These are phyloP conservation scores for Caenorhabditis doughertyi DNA, from an alignment of 2,888 invertebrate genomes.

Conservation along the genomic window DNA sequence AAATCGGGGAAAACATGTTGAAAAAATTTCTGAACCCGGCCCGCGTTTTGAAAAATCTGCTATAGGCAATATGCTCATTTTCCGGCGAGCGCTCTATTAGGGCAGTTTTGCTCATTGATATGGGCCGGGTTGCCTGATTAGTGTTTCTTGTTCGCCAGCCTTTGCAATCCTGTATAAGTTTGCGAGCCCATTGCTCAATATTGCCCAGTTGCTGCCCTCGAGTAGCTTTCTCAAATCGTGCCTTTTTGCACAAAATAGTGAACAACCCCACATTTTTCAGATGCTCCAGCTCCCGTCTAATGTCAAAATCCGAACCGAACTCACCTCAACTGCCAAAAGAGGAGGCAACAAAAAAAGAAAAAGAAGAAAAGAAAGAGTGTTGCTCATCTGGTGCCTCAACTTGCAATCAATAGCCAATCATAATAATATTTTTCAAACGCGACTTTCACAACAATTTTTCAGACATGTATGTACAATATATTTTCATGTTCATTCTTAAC, in stretches of 20 bases:
- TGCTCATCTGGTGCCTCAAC: constrained; percentile 26
- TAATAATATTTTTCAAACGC: not conserved
- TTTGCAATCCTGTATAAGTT: too few species aligned
- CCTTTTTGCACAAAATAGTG: too few species aligned
- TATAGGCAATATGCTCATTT: too few species aligned
- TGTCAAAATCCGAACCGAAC: constrained; percentile 61
- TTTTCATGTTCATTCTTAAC: constrained; percentile 1
- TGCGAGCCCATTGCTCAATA: too few species aligned
- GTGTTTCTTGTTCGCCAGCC: too few species aligned
- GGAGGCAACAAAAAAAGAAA: constrained; percentile 7
- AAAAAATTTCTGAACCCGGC: constrained; percentile 10
- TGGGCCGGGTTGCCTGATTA: too few species aligned
- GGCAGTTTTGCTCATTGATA: too few species aligned
- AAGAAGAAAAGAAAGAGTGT: constrained; percentile 31
- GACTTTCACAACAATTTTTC: not conserved
- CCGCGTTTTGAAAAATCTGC: too few species aligned
- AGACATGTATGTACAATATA: constrained; percentile 42
- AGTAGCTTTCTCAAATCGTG: not conserved
- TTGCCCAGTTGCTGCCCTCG: too few species aligned
- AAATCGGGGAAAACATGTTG: not conserved
- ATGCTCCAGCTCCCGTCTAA: constrained; percentile 70
- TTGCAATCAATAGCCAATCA: constrained; percentile 10
- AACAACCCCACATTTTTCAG: constrained; percentile 43
- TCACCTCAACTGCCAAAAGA: constrained; percentile 44
- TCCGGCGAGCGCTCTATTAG: too few species aligned